Evolutionary conservation across 1,140 invertebrate genomes (phyloP).

Genomic region (Rhagoletis zephyria): DNA sequence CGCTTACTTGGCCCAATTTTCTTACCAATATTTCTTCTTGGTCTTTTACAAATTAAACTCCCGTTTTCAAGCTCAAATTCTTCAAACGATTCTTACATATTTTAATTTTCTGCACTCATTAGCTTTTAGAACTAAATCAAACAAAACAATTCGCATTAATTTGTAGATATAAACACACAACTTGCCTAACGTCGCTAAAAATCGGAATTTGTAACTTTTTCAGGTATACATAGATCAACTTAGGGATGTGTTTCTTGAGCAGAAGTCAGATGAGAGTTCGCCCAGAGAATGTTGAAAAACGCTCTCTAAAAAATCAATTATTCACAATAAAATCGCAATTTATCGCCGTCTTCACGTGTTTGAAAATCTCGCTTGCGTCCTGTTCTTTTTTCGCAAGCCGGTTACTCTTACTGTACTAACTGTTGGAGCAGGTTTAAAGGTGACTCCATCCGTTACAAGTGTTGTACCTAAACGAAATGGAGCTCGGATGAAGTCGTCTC

Average conservation of each 20-base stretch:
- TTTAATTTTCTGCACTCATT: not conserved
- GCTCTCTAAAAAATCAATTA: slow-evolving; percentile 30
- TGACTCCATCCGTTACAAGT: no score
- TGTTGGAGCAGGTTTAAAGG: no score
- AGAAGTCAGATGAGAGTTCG: not conserved
- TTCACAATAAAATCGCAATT: not conserved
- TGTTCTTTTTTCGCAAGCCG: no score
- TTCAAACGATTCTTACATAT: not conserved
- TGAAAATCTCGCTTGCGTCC: no score
- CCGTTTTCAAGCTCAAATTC: not conserved
- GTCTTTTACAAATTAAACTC: not conserved
- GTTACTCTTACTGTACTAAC: no score
- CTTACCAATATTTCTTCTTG: not conserved
- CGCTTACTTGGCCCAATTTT: no score
- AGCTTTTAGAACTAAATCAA: not conserved
- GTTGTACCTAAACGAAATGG: no score
- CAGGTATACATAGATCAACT: slow-evolving; percentile 47
- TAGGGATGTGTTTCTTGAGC: slow-evolving; percentile 40
- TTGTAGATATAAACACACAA: slow-evolving; percentile 33
- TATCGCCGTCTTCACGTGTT: no score
- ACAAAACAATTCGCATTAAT: not conserved
- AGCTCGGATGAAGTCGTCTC: no score
- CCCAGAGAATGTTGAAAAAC: not conserved
- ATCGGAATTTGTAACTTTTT: slow-evolving; percentile 49
- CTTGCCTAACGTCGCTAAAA: slow-evolving; percentile 33